Base-by-base conservation (phyloP, 2,113 vertebrate genomes). In the Crotalus tigris region DNA sequence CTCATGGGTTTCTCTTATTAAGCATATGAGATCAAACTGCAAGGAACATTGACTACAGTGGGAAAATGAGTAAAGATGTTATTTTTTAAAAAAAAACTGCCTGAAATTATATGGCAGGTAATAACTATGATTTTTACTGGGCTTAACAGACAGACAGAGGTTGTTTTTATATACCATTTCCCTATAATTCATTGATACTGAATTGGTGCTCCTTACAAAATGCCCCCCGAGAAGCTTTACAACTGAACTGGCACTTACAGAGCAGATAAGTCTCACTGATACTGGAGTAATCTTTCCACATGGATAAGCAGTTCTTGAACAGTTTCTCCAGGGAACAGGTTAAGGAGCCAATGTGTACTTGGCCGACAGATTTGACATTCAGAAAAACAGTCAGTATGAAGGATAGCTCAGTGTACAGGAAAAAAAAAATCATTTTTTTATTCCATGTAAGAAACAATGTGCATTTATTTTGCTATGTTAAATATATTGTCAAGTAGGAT, bases 191-290 rank as follows among this genome's bases (percentile, higher is more conserved):
- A 81, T 54, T 59, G 92, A n/a, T 95, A 92, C 93, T 95, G 92
- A 96, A 93, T 94, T 94, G 95, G 95, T 96, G 93, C 89, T 95
- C 94, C 95, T 96, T 97, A 97, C 96, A 97, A 97, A 97, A 96
- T 96, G 92, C 97, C 95, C 96, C 33, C 92, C 91, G 94, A 96
- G 96, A 94, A 97, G 93, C 95, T 96, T 96, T 97, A 96, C 96
- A 97, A 96, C 91, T 97, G 91, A 93, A 21, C 86, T 94, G 92
- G 94, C 81, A 90, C 95, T 95, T 96, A 93, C 94, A 95, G 17
- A 94, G 95, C 64, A 97, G 96, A 97, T 90, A 93, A 95, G 90
- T 95, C 96, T 91, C 59, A 69, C 91, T 93, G 96, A 95, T 95
- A 95, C 93, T 89, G 92, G 55, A 96, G 85, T 94, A 92, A 88